phyloP scores from a whole-genome alignment of 2,888 invertebrate species.

The Cataglyphis rosenhaueri region DNA sequence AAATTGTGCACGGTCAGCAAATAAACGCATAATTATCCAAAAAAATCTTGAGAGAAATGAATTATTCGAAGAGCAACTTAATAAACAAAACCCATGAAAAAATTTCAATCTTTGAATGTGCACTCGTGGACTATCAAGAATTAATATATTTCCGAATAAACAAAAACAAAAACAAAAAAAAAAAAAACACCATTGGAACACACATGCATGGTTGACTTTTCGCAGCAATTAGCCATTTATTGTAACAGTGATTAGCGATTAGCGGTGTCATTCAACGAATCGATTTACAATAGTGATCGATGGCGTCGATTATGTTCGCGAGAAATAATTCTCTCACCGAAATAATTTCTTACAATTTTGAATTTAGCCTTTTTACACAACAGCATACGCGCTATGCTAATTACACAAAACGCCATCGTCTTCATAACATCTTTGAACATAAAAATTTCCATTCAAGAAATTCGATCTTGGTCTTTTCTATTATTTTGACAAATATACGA shows the following conservation, averaged over 20 bases:
- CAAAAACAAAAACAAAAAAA: conserved; percentile 42
- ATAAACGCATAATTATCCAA: not conserved
- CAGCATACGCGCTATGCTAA: not conserved
- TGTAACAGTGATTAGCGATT: conserved; percentile 63
- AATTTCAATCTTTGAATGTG: not conserved
- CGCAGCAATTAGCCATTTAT: conserved; percentile 73
- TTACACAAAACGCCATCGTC: conserved; percentile 1
- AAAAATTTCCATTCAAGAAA: not conserved
- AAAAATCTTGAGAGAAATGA: not conserved
- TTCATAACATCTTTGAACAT: not conserved
- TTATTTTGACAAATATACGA: not conserved
- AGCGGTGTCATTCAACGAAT: conserved; percentile 31
- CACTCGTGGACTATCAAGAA: conserved; percentile 17
- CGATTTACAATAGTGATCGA: conserved; percentile 62
- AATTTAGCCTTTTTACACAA: conserved; percentile 53
- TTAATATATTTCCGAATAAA: conserved; percentile 6
- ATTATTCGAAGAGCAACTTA: not conserved
- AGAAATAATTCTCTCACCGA: not conserved
- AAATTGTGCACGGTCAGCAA: not conserved
- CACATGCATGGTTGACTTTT: conserved; percentile 65
- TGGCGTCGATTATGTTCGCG: conserved; percentile 37
- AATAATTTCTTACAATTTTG: conserved; percentile 45
- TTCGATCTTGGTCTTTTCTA: not conserved
- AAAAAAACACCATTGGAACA: conserved; percentile 61
- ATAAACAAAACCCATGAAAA: not conserved